A percentile compares a stretch with the other conserved stretches of the same genome.
These are phyloP conservation scores for Anthopleura xanthogrammica DNA, from an alignment of 92 coral and sea anemone species.

Conservation along the genomic window DNA sequence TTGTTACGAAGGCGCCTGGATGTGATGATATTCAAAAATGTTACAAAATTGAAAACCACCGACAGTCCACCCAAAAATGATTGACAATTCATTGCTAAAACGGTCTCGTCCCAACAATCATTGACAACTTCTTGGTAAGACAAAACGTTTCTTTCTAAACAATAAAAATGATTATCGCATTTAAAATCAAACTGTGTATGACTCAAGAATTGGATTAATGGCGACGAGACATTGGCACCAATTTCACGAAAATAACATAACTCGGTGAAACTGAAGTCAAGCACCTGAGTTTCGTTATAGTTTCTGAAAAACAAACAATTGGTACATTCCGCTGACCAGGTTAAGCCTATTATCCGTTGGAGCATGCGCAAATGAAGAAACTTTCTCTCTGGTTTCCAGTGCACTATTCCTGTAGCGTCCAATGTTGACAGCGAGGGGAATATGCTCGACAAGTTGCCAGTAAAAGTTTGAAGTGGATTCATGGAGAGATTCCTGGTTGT, in stretches of 20 bases:
- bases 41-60: too few relatives aligned
- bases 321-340: background rate
- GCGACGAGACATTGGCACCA: background rate
- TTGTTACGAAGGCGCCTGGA: too few relatives aligned
- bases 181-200: background rate
- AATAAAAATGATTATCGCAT: background rate
- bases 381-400: too few relatives aligned
- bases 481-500: background rate
- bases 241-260: background rate
- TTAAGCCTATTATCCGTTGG: too few relatives aligned
- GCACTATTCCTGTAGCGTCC: too few relatives aligned
- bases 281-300: background rate
- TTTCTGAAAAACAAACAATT: conserved; percentile 34
- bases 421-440: background rate
- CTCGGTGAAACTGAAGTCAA: background rate
- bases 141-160: background rate
- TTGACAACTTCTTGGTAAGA: background rate
- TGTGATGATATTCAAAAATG: too few relatives aligned
- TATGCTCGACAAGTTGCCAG: conserved; percentile 16
- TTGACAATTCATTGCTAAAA: background rate
- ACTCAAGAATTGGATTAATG: background rate
- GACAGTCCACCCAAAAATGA: too few relatives aligned
- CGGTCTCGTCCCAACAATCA: background rate
- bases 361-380: too few relatives aligned
- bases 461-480: conserved; percentile 4